phyloP scores from a whole-genome alignment of 2,797 vertebrate genomes.

The Hippocampus kuda region DNA sequence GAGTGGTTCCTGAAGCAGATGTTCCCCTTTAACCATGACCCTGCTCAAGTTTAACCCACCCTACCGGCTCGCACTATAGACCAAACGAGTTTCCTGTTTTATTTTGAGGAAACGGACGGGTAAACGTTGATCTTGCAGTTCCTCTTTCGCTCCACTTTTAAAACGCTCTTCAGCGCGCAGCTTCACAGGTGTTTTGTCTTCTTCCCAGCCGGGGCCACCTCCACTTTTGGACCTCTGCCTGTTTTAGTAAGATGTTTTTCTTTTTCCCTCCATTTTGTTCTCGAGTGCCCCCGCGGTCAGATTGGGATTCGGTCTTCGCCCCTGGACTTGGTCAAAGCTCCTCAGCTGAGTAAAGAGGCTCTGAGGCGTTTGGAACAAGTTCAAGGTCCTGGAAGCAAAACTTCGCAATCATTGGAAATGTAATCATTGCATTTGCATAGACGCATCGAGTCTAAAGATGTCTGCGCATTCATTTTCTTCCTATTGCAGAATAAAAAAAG shows the following conservation, averaged over 20 bases:
- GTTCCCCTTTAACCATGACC: slow-evolving; percentile 32
- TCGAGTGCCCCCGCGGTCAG: not conserved
- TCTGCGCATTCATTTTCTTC: not conserved
- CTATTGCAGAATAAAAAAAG: not conserved
- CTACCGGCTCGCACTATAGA: slow-evolving; percentile 32
- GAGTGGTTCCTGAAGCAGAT: slow-evolving; percentile 39
- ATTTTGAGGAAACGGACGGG: slow-evolving; percentile 67
- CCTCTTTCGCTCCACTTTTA: slow-evolving; percentile 67
- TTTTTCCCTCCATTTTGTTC: not conserved
- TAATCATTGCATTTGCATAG: too few species aligned
- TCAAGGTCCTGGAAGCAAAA: slow-evolving; percentile 58
- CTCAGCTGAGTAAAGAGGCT: slow-evolving; percentile 61
- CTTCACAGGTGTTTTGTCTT: slow-evolving; percentile 46
- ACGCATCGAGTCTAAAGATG: not conserved
- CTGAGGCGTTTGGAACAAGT: slow-evolving; percentile 81
- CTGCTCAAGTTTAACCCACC: slow-evolving; percentile 23
- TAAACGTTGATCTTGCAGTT: slow-evolving; percentile 61
- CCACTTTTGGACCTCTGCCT: not conserved
- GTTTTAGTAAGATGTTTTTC: not conserved
- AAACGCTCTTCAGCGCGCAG: slow-evolving; percentile 49
- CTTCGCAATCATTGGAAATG: slow-evolving; percentile 5
- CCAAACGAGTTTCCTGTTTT: slow-evolving; percentile 59
- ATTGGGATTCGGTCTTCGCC: slow-evolving; percentile 39
- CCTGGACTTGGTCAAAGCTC: slow-evolving; percentile 80
- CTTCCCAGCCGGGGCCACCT: slow-evolving; percentile 3